Base-by-base conservation (phyloP, 1,140 invertebrate species). In the Drosophila asahinai region DNA sequence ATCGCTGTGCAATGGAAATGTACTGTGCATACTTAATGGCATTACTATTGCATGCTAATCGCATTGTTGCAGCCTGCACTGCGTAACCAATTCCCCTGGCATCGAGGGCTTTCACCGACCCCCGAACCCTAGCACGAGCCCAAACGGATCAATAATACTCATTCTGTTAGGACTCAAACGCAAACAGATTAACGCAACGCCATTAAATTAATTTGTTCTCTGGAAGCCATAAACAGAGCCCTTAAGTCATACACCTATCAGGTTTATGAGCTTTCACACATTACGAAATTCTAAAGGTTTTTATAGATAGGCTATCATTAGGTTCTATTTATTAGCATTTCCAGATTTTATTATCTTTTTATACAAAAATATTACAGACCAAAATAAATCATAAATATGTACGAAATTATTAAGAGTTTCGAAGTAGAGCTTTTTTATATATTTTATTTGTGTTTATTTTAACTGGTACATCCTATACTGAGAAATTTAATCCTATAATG, bases 41-140 rank as follows among this genome's bases (percentile, higher is more conserved):
- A 74, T 74, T 73, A 73, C 68, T 61, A 73, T 74, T 74, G 71
- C 71, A 74, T 73, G 70, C 54, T 73, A 73, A 73, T 73, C 70
- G 70, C 47, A 52, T 72, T 73, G 66, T 57, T 60, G 70, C 67
- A 68, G 67, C 64, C 40, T 51, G 19, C 66, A 54, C 67, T 71
- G 63, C 64, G 63, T 68, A 68, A 27, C 67, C 47, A 43, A 45
- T 61, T 61, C 47, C 70, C 67, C 19, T 9, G 49, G 15, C 48
- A 52, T 49, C 36, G 38, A 67, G 17, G 36, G 38, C 62, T 67
- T 67, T 67, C 47, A 22, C 25, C 19, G 14, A 12, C 30, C 9
- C 25, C 6, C 55, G 17, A 38, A 12, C 52, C 52, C 12, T 6
- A 55, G 19, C 33, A 12, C 52, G 5, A 22, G 15, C 17, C 9